Evolutionary conservation across 1,140 invertebrate genomes (phyloP).

Genomic region (Mactra quadrangularis): DNA sequence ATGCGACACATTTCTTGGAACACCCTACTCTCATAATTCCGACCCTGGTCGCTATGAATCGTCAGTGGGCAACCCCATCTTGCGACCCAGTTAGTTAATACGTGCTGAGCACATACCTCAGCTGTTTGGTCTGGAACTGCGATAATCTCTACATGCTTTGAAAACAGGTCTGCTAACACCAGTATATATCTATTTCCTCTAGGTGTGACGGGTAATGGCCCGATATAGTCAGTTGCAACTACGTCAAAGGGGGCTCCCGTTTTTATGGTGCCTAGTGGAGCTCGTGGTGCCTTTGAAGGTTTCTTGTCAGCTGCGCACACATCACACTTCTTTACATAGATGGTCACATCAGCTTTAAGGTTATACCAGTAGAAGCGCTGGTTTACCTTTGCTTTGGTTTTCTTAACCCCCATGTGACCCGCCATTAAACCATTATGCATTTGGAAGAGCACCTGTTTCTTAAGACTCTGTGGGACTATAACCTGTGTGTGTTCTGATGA

Average conservation of each 20-base stretch:
- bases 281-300: background rate
- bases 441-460: background rate
- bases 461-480: background rate
- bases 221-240: background rate
- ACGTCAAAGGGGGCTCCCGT: slow-evolving; percentile 9
- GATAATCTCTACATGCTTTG: slow-evolving; percentile 5
- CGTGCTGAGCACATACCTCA: background rate
- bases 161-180: slow-evolving; percentile 30
- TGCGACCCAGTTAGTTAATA: slow-evolving; percentile 17
- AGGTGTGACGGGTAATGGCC: slow-evolving; percentile 1
- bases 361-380: slow-evolving; percentile 30
- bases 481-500: background rate
- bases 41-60: slow-evolving; percentile 13
- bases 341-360: slow-evolving; percentile 5
- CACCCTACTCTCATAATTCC: slow-evolving; percentile 26
- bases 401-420: slow-evolving; percentile 31
- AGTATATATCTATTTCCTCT: slow-evolving; percentile 39
- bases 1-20: slow-evolving; percentile 47
- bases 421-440: background rate
- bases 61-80: slow-evolving; percentile 5
- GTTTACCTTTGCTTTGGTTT: slow-evolving; percentile 4
- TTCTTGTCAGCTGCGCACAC: slow-evolving; percentile 24
- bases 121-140: slow-evolving; percentile 16
- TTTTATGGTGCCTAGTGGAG: slow-evolving; percentile 1
- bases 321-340: slow-evolving; percentile 4